These are phyloP conservation scores for Chloebia gouldiae DNA, from an alignment of 2,113 vertebrate species.

Conservation along the genomic window DNA sequence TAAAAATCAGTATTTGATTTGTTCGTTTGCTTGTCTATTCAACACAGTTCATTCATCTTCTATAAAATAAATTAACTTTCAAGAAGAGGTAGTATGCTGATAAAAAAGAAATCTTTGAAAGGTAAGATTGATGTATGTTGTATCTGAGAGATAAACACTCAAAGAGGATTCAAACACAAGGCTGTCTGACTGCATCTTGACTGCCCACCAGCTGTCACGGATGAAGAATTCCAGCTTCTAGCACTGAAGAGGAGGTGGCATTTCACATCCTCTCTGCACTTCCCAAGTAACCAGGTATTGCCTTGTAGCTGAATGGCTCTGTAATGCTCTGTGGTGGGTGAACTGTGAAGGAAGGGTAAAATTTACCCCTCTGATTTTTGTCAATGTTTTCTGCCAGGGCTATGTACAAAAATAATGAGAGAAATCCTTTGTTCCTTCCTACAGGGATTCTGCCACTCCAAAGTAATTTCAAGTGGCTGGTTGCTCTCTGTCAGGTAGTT, in stretches of 20 bases:
- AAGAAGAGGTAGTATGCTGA: neutral
- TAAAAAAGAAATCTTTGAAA: neutral
- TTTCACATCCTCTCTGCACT: neutral
- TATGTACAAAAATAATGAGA: neutral
- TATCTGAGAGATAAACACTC: neutral
- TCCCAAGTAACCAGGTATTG: neutral
- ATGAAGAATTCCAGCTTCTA: neutral
- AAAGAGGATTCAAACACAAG: neutral
- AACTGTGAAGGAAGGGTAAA: neutral
- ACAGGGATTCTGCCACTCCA: neutral
- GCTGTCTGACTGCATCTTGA: neutral
- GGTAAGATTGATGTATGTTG: neutral
- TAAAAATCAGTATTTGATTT: neutral
- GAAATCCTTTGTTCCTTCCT: neutral
- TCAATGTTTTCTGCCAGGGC: neutral
- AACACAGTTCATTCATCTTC: neutral
- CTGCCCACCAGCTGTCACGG: neutral
- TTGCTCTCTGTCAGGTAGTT: neutral
- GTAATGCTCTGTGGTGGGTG: neutral
- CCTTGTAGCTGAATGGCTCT: neutral
- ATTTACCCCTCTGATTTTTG: neutral
- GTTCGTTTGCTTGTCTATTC: neutral
- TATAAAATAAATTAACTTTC: neutral
- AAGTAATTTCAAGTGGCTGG: neutral
- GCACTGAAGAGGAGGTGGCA: neutral